Base-by-base conservation (phyloP, 2,888 invertebrate genomes). In the Chrysopilus asiliformis region DNA sequence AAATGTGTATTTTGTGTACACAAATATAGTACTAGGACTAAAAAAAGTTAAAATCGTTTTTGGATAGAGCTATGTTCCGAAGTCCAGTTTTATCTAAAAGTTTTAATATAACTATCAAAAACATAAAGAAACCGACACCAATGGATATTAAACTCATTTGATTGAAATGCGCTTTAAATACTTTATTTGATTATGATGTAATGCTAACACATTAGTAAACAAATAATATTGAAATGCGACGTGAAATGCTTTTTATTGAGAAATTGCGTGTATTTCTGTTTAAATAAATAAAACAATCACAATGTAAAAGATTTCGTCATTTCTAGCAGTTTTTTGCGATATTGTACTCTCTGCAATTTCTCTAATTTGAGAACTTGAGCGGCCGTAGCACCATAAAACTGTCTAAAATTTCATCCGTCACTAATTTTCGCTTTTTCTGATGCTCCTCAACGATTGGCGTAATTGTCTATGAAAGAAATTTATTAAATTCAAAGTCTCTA, bases 331-430 rank as follows among this genome's bases (percentile, higher is more conserved):
- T n/a, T n/a, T n/a, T n/a, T n/a, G n/a, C n/a, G n/a, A n/a, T n/a
- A n/a, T n/a, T n/a, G n/a, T 22, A 8, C 9, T 22, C 9, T 22
- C 22, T 22, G 6, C 9, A 22, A 22, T 22, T 22, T n/a, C n/a
- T 15, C 14, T 38, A 32, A 22, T 24, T 49, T 30, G 48, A 43
- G 38, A 76, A 74, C 48, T 74, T 72, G 32, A 87, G 66, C 53
- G 81, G 77, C 49, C 95, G 69, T 22, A 90, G 78, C 43, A 76
- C 74, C 77, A 94, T 93, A 66, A 77, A 98, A 48, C 78, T 66
- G 47, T 75, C 71, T 36, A 97, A 71, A 17, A 80, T 64, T 28
- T 90, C 89, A 50, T 95, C 90, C 0, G 90, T 93, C 36, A 97
- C 72, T 44, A 70, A 63, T 30, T 78, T 74, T 40, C 91, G 68